phyloP scores from a whole-genome alignment of 2,113 vertebrate genomes.

The western clawed frog (Xenopus tropicalis) region DNA sequence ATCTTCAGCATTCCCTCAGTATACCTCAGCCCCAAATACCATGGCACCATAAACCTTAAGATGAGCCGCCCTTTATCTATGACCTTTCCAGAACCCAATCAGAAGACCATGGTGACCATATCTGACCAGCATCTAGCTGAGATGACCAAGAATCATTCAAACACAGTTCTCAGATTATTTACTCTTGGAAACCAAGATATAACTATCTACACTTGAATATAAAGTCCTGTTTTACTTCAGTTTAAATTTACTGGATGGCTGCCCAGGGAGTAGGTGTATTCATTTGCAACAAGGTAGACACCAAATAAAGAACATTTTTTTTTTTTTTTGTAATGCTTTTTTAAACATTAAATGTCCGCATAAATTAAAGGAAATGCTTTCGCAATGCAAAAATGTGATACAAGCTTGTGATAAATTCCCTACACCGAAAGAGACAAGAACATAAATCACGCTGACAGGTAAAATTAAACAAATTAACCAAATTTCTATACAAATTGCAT shows the following conservation, averaged over 20 bases:
- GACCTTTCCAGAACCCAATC: too few species aligned
- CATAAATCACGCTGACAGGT: background rate
- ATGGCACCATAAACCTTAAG: too few species aligned
- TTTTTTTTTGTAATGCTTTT: too few species aligned
- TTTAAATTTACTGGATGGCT: background rate
- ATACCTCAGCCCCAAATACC: too few species aligned
- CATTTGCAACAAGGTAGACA: background rate
- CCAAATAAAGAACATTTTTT: background rate
- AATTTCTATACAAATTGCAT: background rate
- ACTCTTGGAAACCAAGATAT: too few species aligned
- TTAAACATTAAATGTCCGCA: too few species aligned
- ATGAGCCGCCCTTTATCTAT: too few species aligned
- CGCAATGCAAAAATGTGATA: background rate
- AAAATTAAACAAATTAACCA: constrained; percentile 1
- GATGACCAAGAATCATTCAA: too few species aligned
- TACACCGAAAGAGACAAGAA: background rate
- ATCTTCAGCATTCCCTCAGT: too few species aligned
- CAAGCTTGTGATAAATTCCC: background rate
- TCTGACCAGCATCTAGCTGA: too few species aligned
- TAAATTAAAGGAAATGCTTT: background rate
- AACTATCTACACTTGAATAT: background rate
- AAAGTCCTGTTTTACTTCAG: background rate
- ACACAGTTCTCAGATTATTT: too few species aligned
- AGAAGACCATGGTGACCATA: too few species aligned
- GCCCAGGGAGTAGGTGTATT: background rate